Conservation (phyloP, 2,888 invertebrate species). For the Xanthorhoe spadicearia region DNA sequence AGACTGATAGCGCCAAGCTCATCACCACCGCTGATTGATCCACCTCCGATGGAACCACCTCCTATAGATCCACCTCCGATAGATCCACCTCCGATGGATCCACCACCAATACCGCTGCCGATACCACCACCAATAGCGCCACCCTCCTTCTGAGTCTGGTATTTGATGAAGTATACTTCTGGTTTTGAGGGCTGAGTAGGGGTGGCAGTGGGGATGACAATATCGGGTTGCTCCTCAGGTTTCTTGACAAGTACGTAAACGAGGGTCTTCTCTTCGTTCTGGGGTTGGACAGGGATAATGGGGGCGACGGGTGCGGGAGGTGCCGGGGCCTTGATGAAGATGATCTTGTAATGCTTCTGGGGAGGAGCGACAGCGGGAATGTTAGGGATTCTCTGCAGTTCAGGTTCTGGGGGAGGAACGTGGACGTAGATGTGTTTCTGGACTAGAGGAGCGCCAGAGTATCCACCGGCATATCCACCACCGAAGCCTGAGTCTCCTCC, state of each 20-base stretch:
- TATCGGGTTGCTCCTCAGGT: constrained; percentile 93
- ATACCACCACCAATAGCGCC: constrained; percentile 72
- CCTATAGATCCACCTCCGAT: constrained; percentile 56
- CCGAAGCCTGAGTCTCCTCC: constrained; percentile 70
- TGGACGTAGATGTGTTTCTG: constrained; percentile 96
- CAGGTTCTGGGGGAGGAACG: constrained; percentile 95
- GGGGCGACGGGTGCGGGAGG: constrained; percentile 93
- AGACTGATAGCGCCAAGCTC: constrained; percentile 60
- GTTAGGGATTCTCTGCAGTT: constrained; percentile 87
- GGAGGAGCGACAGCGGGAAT: constrained; percentile 88
- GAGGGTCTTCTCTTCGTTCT: constrained; percentile 94
- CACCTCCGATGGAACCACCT: constrained; percentile 67
- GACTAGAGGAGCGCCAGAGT: constrained; percentile 86
- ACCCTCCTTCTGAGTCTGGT: constrained; percentile 88
- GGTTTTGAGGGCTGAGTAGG: constrained; percentile 95
- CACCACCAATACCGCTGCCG: constrained; percentile 63
- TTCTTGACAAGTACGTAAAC: constrained; percentile 95
- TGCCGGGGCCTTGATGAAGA: constrained; percentile 96
- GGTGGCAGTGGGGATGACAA: constrained; percentile 89
- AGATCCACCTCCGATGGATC: constrained; percentile 55
- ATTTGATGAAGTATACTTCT: constrained; percentile 95
- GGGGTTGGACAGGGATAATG: constrained; percentile 91
- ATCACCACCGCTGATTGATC: constrained; percentile 59
- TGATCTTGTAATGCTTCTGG: constrained; percentile 96
- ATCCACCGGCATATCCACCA: constrained; percentile 76